Evolutionary conservation across 2,888 invertebrate species (phyloP), one percentile per base, ranked within the genome.

Genomic region (Adineta ricciae): DNA sequence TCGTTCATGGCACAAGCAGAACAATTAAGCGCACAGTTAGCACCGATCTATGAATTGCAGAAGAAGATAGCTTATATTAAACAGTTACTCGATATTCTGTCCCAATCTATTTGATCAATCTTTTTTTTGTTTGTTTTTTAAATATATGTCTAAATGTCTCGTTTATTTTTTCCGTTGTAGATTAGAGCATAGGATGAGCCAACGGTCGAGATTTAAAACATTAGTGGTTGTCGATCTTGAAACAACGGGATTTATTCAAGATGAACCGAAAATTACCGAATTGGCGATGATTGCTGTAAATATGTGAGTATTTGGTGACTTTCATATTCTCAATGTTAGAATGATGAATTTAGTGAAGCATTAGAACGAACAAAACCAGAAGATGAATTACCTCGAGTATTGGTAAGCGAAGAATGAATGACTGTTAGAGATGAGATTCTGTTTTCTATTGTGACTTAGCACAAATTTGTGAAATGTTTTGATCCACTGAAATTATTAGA

Each of bases 41-140:
- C 83, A 46, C 85, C 85, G 2, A 56, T 85, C 19, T 85, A 85
- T 50, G 78, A 82, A 54, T 83, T 85, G 56, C 83, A 85, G 56
- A 56, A 73, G 32, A 85, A 85, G 49, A 83, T 85, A 2, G 82
- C 72, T 27, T 21, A 73, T 19, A 85, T 85, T 16, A 85, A 85
- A 84, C 64, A 72, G 24, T 36, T 83, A 36, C n/a, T 85, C 0
- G 83, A 38, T 82, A 78, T 41, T 83, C 49, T 85, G 52, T 52
- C 83, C 7, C 64, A 54, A 73, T 83, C 83, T 72, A 85, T 85
- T 83, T 85, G 56, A 83, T 32, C 21, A 41, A 36, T 24, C n/a
- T 2, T 49, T 56, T 64, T 36, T 52, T 46, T 27, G 24, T 54
- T 38, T 54, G 38, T 54, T 50, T 21, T 56, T 56, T 19, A 27